These are phyloP conservation scores for Epiblema foenella DNA, from an alignment of 2,888 invertebrate species.

Conservation along the genomic window DNA sequence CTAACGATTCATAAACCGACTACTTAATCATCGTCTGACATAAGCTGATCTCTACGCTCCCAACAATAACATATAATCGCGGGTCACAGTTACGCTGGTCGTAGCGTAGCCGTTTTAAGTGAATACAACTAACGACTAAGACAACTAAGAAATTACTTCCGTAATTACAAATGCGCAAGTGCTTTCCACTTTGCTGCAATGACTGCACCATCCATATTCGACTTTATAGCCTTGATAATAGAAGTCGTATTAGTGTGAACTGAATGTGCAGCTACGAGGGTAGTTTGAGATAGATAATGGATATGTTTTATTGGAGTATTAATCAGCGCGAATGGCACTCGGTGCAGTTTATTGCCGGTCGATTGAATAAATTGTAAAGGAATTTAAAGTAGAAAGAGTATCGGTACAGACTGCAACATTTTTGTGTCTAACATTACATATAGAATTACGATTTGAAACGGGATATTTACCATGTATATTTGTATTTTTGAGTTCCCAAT, in stretches of 20 bases:
- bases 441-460: too few species aligned
- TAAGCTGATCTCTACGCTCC: not conserved
- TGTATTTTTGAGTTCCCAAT: too few species aligned
- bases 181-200: conserved; percentile 13
- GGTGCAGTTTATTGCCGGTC: conserved; percentile 11
- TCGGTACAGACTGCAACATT: not conserved
- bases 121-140: conserved; percentile 10
- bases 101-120: not conserved
- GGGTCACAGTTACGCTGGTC: not conserved
- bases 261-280: not conserved
- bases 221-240: not conserved
- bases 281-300: conserved; percentile 17
- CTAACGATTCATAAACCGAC: not conserved
- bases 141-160: conserved; percentile 23
- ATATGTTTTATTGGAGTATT: conserved; percentile 15
- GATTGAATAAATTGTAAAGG: conserved; percentile 7
- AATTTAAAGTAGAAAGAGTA: conserved; percentile 2
- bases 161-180: conserved; percentile 27
- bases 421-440: not conserved
- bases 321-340: conserved; percentile 10
- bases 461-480: too few species aligned
- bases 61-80: not conserved
- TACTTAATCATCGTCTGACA: not conserved
- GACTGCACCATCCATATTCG: not conserved
- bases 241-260: not conserved